Conservation (phyloP, 2,888 invertebrate genomes). For the Gibbula magus region DNA sequence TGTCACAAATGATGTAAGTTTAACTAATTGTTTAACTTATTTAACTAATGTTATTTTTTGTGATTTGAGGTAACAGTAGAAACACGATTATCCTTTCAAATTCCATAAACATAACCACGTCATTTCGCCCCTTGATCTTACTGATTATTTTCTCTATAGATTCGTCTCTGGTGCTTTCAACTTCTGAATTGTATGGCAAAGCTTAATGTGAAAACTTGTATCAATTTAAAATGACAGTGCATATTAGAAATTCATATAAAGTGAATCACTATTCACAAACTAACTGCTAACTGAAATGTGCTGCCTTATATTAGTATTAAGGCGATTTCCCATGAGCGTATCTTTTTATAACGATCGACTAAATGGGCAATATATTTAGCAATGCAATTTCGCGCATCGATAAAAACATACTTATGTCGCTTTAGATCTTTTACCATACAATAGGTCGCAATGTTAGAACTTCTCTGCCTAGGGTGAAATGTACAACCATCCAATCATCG, state of each 20-base stretch:
- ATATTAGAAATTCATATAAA: neutral
- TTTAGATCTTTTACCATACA: conserved; percentile 1
- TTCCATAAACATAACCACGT: too few relatives aligned
- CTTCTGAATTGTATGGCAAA: too few relatives aligned
- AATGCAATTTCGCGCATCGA: neutral
- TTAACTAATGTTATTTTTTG: too few relatives aligned
- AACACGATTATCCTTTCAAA: too few relatives aligned
- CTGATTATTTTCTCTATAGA: too few relatives aligned
- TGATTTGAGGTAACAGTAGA: too few relatives aligned
- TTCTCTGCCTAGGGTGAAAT: neutral
- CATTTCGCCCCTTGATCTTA: too few relatives aligned
- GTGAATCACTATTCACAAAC: neutral
- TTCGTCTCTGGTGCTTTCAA: too few relatives aligned
- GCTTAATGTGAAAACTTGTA: too few relatives aligned
- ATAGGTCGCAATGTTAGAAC: neutral
- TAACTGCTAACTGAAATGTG: neutral
- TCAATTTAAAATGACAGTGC: neutral
- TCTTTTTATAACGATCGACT: neutral
- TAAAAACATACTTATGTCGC: neutral
- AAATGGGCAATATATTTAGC: neutral
- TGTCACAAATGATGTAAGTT: too few relatives aligned
- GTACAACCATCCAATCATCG: neutral
- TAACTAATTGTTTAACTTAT: too few relatives aligned
- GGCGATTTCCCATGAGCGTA: neutral
- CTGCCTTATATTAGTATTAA: neutral